Base-by-base conservation (phyloP, 2,888 invertebrate species). In the Eupithecia subfuscata region DNA sequence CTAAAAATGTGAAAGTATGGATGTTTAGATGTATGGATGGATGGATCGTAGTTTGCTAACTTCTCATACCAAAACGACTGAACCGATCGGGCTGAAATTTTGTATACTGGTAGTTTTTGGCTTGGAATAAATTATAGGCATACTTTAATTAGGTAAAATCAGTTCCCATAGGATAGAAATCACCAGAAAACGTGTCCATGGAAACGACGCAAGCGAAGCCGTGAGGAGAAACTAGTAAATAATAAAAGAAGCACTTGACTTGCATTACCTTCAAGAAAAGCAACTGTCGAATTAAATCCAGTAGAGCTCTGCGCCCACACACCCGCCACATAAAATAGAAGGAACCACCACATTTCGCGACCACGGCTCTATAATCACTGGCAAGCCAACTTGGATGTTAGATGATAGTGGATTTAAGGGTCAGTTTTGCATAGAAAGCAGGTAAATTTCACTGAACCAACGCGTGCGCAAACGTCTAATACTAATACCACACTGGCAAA, bases 261-360 rank as follows among this genome's bases (percentile, higher is more conserved):
- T 43, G n/a, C 71, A 14, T n/a, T 69, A 77, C 77, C 77, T 75
- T 77, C 77, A 43, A 77, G n/a, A 73, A 73, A 56, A 70, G 77
- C 77, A 5, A 75, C 37, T 0, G 77, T 77, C 1, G 77, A 77
- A 25, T 77, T 77, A 56, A 56, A 77, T 52, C 68, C 79, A 16
- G 78, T 73, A 2, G 77, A 60, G 63, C 81, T 79, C 65, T 80
- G 76, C 22, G 79, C 78, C 70, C 78, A 52, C 25, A 72, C 76
- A 40, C 56, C 71, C 30, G 48, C 67, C 18, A 78, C 80, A 77
- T 79, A 82, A 18, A 83, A 80, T 63, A 83, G 63, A 43, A 82
- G 69, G 45, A 82, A 79, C 83, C 82, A 82, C 81, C 81, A 82
- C 82, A 82, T 82, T 22, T 71, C 78, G 37, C 43, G 67, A n/a